Evolutionary conservation across 2,888 invertebrate species (phyloP).

Genomic region (Craniophora ligustri): DNA sequence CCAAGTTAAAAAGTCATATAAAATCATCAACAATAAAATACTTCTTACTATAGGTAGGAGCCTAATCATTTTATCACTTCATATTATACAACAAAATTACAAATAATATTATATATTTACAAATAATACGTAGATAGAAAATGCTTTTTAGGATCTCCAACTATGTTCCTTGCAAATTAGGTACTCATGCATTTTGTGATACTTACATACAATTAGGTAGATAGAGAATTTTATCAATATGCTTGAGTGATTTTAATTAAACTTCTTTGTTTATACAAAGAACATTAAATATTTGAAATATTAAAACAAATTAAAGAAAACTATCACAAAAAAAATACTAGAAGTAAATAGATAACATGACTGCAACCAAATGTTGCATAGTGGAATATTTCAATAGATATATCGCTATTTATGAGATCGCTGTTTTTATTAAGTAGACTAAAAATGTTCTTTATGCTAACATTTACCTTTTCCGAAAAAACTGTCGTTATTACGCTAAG

Average conservation of each 20-base stretch:
- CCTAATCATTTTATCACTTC: too few relatives aligned
- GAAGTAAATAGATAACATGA: neutral
- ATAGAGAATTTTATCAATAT: slow-evolving; percentile 14
- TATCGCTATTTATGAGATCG: too few relatives aligned
- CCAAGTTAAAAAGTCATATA: slow-evolving; percentile 37
- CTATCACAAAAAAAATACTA: neutral
- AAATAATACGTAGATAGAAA: slow-evolving; percentile 12
- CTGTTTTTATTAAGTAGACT: too few relatives aligned
- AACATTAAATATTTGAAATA: too few relatives aligned
- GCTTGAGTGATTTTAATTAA: neutral
- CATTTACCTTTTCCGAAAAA: too few relatives aligned
- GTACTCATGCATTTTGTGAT: slow-evolving; percentile 4
- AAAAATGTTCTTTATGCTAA: too few relatives aligned
- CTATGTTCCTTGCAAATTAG: slow-evolving; percentile 12
- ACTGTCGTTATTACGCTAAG: too few relatives aligned
- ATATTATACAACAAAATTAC: too few relatives aligned
- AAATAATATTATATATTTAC: too few relatives aligned
- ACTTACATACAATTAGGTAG: slow-evolving; percentile 16
- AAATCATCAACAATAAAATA: neutral
- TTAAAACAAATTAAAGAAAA: neutral
- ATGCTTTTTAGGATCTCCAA: slow-evolving; percentile 21
- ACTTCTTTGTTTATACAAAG: neutral
- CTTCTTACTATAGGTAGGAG: too few relatives aligned
- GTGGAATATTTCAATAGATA: too few relatives aligned
- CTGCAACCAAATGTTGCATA: too few relatives aligned